Evolutionary conservation across 1,140 invertebrate genomes (phyloP).

Genomic region (Temnothorax curvispinosus): DNA sequence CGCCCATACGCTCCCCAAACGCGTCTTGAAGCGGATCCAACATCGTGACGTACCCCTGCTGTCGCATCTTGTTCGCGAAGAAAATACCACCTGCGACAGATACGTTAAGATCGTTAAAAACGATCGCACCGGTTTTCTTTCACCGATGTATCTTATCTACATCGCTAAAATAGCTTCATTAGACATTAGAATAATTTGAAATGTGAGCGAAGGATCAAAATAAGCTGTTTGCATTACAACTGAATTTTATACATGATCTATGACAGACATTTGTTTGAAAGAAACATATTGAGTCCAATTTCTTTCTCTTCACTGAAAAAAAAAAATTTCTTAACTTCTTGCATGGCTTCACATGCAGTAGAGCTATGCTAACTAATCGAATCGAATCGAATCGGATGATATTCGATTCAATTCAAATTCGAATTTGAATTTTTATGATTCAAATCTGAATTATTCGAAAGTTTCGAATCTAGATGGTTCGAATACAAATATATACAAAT

Average conservation of each 20-base stretch:
- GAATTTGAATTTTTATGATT: no score
- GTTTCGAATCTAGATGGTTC: no score
- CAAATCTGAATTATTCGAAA: no score
- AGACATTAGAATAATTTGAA: neutral
- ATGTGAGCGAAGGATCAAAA: neutral
- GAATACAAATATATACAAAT: no score
- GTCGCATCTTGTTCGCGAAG: slow-evolving; percentile 98
- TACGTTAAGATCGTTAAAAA: neutral
- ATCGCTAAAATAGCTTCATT: neutral
- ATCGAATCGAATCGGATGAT: no score
- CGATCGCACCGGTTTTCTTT: neutral
- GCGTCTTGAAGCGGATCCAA: slow-evolving; percentile 98
- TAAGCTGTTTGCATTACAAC: neutral
- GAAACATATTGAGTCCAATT: neutral
- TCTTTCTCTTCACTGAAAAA: neutral
- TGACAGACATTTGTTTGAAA: neutral
- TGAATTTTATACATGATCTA: neutral
- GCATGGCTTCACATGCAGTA: neutral
- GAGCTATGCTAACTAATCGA: no score
- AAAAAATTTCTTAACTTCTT: neutral
- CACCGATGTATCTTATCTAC: neutral
- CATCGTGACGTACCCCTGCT: slow-evolving; percentile 99
- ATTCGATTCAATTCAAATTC: no score
- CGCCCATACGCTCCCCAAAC: slow-evolving; percentile 98
- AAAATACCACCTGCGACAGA: slow-evolving; percentile 94